Conservation (phyloP, 2,888 invertebrate species). For the Rhabditoides inermis region DNA sequence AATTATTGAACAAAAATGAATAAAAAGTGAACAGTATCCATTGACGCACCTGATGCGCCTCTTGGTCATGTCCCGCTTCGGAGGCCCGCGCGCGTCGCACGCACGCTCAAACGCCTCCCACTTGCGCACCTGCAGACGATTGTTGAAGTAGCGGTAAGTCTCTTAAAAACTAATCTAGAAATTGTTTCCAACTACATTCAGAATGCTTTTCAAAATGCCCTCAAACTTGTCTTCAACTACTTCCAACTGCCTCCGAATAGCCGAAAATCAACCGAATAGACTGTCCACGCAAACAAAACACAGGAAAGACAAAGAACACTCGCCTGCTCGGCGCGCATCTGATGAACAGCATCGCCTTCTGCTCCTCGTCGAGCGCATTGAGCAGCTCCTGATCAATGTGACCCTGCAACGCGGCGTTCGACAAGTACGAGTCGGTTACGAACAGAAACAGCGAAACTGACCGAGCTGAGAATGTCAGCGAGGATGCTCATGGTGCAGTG, state of each 20-base stretch:
- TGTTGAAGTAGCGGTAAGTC: background rate
- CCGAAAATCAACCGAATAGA: too few relatives aligned
- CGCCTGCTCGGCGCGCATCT: conserved; percentile 74
- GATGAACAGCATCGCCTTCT: conserved; percentile 75
- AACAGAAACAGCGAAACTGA: conserved; percentile 3
- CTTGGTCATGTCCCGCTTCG: conserved; percentile 18
- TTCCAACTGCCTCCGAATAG: too few relatives aligned
- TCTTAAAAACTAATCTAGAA: too few relatives aligned
- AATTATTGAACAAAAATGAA: too few relatives aligned
- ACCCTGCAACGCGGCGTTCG: conserved; percentile 60
- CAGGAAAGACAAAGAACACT: conserved; percentile 53
- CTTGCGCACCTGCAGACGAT: conserved; percentile 25
- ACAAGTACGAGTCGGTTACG: background rate
- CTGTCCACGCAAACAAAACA: too few relatives aligned
- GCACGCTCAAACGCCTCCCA: conserved; percentile 33
- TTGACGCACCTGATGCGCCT: conserved; percentile 12
- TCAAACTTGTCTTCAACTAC: too few relatives aligned
- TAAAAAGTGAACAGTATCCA: background rate
- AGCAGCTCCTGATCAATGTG: conserved; percentile 76
- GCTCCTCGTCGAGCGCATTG: conserved; percentile 72
- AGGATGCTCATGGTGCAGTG: conserved; percentile 34
- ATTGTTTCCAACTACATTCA: too few relatives aligned
- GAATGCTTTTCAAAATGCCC: too few relatives aligned
- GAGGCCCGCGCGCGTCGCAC: conserved; percentile 15
- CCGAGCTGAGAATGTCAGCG: conserved; percentile 20